Base-by-base conservation (phyloP, 2,113 vertebrate species). In the Otus sunia region DNA sequence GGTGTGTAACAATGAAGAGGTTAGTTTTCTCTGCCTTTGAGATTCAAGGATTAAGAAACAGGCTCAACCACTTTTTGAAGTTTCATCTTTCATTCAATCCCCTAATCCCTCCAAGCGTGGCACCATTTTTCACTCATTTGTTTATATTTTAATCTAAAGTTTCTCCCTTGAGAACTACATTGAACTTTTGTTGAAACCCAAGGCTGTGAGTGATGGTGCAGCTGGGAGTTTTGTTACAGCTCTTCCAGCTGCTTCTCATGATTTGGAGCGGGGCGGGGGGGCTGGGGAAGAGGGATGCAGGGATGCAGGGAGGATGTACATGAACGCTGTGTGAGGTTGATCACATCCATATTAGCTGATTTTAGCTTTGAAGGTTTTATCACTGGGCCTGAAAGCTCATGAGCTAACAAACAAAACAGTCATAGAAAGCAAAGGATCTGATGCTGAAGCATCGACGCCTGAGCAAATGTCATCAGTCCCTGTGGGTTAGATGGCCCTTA, bases 41-140 rank as follows among this genome's bases (percentile, higher is more conserved):
- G 88, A 86, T 91, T 94, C 75, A 85, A 87, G 56, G 94, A 94
- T 98, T 97, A 97, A 90, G 95, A 94, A 93, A 88, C 36, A 89
- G 93, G 34, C 12, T 74, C 43, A 79, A 81, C 79, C 32, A 82
- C 58, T 96, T 86, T 97, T 85, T 84, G 39, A 88, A 86, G 93
- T 94, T 85, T 98, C 96, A 55, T 91, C 89, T 98, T 97, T 97
- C 98, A 96, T 10, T 21, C 87, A 92, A 95, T 96, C 89, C 55
- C 88, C 95, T 98, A 98, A 97, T 98, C 66, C 25, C 85, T 93
- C 63, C 75, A 94, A 83, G 32, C 17, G 89, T 97, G 97, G 96
- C 96, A 96, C 29, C n/a, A 60, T 88, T 94, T 94, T 88, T 94
- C 45, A 90, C 52, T 94, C 62, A 81, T 94, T 94, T 96, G 84